phyloP scores from a whole-genome alignment of 2,113 vertebrate species.

The Siniperca chuatsi region DNA sequence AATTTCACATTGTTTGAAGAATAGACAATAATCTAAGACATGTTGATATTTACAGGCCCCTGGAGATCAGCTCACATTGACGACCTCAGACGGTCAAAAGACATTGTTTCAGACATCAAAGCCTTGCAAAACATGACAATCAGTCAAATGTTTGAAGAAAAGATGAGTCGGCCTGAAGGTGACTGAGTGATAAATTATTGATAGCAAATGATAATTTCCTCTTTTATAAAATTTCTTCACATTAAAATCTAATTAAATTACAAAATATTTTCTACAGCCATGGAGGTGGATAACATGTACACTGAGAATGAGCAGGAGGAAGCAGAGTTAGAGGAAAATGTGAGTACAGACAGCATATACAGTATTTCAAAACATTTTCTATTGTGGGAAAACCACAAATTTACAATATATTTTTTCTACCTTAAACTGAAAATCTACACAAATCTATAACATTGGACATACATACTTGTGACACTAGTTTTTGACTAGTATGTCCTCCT shows the following conservation, averaged over 20 bases:
- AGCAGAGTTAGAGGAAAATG: slow-evolving; percentile 56
- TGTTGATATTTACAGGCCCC: slow-evolving; percentile 82
- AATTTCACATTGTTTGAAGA: not conserved
- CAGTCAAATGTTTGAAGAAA: slow-evolving; percentile 90
- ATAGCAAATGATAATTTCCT: not conserved
- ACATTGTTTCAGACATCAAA: slow-evolving; percentile 91
- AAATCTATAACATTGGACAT: not conserved
- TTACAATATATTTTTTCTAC: not conserved
- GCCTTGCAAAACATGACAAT: slow-evolving; percentile 89
- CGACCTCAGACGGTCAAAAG: slow-evolving; percentile 90
- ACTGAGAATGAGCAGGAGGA: slow-evolving; percentile 52
- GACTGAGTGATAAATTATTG: slow-evolving; percentile 32
- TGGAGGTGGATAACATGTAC: slow-evolving; percentile 80
- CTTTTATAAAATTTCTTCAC: not conserved
- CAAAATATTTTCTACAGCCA: slow-evolving; percentile 62
- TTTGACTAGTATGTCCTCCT: slow-evolving; percentile 9
- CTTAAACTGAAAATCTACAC: not conserved
- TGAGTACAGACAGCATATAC: slow-evolving; percentile 53
- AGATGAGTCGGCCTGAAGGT: slow-evolving; percentile 68
- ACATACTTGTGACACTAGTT: not conserved
- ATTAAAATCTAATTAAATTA: not conserved
- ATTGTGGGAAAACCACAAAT: not conserved
- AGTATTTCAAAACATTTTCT: not conserved
- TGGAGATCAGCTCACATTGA: slow-evolving; percentile 96
- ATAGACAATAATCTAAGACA: slow-evolving; percentile 5